Evolutionary conservation across 2,113 vertebrate genomes (phyloP).

Genomic region (Clupea harengus): DNA sequence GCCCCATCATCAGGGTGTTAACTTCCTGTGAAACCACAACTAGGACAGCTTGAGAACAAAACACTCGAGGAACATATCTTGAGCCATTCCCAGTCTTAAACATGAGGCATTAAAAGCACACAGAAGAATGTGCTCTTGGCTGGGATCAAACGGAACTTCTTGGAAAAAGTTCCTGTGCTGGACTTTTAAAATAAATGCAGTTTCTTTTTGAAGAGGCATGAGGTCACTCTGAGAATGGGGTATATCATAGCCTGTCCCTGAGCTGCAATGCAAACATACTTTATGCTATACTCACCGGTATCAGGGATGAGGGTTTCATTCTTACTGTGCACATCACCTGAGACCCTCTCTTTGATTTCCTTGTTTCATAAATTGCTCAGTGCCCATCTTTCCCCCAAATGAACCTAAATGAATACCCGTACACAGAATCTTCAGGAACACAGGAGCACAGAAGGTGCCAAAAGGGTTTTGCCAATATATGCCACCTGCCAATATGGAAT

Average conservation of each 20-base stretch:
- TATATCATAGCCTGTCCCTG: neutral
- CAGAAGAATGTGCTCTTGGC: neutral
- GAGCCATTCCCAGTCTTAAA: slow-evolving; percentile 1
- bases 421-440: neutral
- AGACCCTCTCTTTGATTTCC: neutral
- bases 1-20: slow-evolving; percentile 13
- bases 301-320: neutral
- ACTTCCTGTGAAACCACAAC: slow-evolving; percentile 28
- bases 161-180: neutral
- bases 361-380: neutral
- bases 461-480: neutral
- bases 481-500: neutral
- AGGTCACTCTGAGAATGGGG: neutral
- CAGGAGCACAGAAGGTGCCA: neutral
- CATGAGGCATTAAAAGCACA: neutral
- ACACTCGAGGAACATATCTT: slow-evolving; percentile 1
- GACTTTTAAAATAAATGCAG: neutral
- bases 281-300: neutral
- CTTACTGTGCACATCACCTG: neutral
- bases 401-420: neutral
- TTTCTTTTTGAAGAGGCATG: neutral
- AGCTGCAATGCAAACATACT: neutral
- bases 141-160: neutral
- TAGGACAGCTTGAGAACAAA: neutral
- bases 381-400: neutral